Evolutionary conservation across 2,113 vertebrate genomes (phyloP), one percentile per base, ranked within the genome.

Genomic region (Lota lota): DNA sequence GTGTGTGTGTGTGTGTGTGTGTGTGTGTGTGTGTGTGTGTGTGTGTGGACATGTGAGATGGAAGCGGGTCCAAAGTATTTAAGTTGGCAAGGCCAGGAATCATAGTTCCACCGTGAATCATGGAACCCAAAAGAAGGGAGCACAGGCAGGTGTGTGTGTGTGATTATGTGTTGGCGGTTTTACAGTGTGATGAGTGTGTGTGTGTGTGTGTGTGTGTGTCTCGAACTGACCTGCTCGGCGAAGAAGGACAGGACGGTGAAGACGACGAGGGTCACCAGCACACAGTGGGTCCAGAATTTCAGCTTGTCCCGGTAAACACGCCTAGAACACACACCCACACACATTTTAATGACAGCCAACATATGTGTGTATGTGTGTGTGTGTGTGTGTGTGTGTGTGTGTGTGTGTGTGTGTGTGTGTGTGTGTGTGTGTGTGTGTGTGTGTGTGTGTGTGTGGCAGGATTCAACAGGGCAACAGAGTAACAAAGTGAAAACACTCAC

Each of bases 261-360:
- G 78, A 96, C 75, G 77, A 99, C 95, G 61, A 99, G 88, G 0
- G 95, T 94, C 81, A 95, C 94, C 21, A 99, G 89, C 66, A 98
- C 94, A 74, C 96, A 98, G 61, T 99, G 97, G 2, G 96, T 99
- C 97, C 97, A 99, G 87, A 99, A 99, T 90, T 99, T 99, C 79
- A 99, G 78, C 85, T 94, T 97, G 91, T 99, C 96, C 63, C 97
- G 92, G 73, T 99, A 99, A 0, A 93, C 87, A 53, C 97, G 92
- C 97, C 97, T 99, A 84, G 54, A 21, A 64, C 61, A 69, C 53
- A 69, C 65, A 61, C 47, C 53, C 21, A 61, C 58, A 59, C 19
- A 59, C 58, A 59, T 19, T n/a, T 19, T n/a, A 18, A 57, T 19
- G 8, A 18, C 54, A 14, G 54, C n/a, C 16, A n/a, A 57, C 7